These are phyloP conservation scores for Melieria picta DNA, from an alignment of 2,888 invertebrate species.

Conservation along the genomic window DNA sequence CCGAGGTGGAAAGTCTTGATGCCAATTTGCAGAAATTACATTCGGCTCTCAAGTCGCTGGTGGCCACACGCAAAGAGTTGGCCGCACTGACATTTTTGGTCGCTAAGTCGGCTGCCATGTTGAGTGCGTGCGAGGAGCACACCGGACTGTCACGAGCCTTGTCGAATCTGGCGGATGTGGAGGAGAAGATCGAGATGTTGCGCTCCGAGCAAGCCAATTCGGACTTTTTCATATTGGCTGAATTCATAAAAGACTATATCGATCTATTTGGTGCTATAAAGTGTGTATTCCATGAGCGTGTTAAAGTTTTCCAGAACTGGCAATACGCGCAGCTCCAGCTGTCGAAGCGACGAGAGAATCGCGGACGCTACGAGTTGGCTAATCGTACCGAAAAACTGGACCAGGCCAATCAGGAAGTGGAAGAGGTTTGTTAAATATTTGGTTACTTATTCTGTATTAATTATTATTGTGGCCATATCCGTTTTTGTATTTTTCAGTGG, in stretches of 20 bases:
- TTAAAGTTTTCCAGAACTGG: conserved; percentile 90
- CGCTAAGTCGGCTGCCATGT: conserved; percentile 87
- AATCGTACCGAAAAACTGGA: conserved; percentile 91
- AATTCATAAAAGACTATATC: conserved; percentile 94
- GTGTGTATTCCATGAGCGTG: conserved; percentile 79
- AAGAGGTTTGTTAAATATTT: conserved; percentile 74
- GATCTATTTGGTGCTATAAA: conserved; percentile 91
- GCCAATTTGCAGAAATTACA: conserved; percentile 87
- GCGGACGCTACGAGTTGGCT: conserved; percentile 89
- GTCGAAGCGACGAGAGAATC: conserved; percentile 92
- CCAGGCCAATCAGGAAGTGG: conserved; percentile 88
- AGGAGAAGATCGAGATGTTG: conserved; percentile 83
- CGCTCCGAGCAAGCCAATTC: conserved; percentile 93
- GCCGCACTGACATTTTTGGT: conserved; percentile 82
- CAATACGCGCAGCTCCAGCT: conserved; percentile 96
- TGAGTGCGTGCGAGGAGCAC: conserved; percentile 93
- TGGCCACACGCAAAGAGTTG: conserved; percentile 85
- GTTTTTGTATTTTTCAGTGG: conserved; percentile 72
- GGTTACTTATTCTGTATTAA: neutral
- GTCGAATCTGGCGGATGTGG: conserved; percentile 88
- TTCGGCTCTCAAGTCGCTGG: conserved; percentile 87
- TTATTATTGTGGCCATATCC: neutral
- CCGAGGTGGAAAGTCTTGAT: conserved; percentile 91
- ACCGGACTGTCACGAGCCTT: conserved; percentile 89
- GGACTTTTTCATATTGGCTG: conserved; percentile 93